Percentiles rank a stretch among this genome's conserved stretches.
These are phyloP conservation scores for Saxidomus purpurata DNA, from an alignment of 1,140 invertebrate species.

Conservation along the genomic window DNA sequence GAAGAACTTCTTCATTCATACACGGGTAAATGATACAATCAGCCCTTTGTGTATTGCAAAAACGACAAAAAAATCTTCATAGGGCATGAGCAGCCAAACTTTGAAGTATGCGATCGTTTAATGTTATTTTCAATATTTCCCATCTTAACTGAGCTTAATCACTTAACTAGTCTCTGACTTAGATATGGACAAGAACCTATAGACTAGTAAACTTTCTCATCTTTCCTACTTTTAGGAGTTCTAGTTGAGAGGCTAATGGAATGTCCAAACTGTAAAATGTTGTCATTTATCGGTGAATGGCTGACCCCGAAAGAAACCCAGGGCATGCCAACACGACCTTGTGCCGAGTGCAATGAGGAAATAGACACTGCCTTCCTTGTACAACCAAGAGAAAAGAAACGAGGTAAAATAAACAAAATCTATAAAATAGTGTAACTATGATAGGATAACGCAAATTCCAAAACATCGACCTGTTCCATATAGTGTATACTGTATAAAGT, in stretches of 20 bases:
- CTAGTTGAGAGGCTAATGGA: conserved; percentile 76
- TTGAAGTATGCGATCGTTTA: no score
- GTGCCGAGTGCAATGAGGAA: conserved; percentile 72
- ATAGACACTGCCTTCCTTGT: conserved; percentile 77
- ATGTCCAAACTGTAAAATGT: conserved; percentile 75
- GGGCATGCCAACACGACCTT: conserved; percentile 67
- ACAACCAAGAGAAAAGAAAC: conserved; percentile 78
- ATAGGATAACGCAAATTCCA: no score
- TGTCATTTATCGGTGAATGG: conserved; percentile 82
- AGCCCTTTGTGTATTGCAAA: no score
- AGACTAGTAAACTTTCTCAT: neutral
- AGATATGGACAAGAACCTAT: no score
- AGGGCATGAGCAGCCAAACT: no score
- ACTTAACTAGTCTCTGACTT: no score
- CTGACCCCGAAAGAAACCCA: conserved; percentile 81
- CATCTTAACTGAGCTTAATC: no score
- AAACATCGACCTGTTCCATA: neutral
- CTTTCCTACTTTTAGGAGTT: conserved; percentile 73
- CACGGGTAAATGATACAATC: conserved; percentile 72
- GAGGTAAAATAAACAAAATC: conserved; percentile 69
- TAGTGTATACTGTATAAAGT: neutral
- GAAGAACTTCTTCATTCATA: conserved; percentile 81
- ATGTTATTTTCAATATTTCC: no score
- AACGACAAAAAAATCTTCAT: no score
- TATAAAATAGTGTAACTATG: no score